Percentiles rank a stretch among this genome's conserved stretches.
Conservation (phyloP, 1,140 invertebrate species). For the Halictus rubicundus region DNA sequence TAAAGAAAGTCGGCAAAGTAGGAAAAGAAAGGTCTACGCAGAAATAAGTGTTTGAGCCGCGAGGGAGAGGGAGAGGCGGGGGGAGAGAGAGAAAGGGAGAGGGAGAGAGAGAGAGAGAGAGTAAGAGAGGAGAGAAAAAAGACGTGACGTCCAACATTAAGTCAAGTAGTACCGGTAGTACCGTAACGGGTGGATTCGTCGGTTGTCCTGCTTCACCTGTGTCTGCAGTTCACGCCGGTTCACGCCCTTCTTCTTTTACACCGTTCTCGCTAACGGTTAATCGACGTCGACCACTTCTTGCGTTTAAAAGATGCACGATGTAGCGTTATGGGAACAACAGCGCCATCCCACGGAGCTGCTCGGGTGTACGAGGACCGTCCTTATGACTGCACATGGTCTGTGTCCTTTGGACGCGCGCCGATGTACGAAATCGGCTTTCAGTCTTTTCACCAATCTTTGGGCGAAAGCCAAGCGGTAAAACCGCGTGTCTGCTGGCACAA, state of each 20-base stretch:
- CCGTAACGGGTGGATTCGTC: constrained; percentile 58
- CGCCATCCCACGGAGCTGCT: too few relatives aligned
- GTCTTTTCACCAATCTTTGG: too few relatives aligned
- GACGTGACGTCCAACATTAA: constrained; percentile 24
- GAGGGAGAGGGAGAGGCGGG: too few relatives aligned
- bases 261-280: constrained; percentile 59
- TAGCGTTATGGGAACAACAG: too few relatives aligned
- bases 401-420: too few relatives aligned
- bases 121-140: background rate
- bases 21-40: constrained; percentile 14
- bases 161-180: constrained; percentile 49
- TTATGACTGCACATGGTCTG: too few relatives aligned
- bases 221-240: constrained; percentile 47
- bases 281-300: constrained; percentile 45
- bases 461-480: too few relatives aligned
- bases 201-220: constrained; percentile 52
- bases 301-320: constrained; percentile 14
- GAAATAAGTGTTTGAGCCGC: constrained; percentile 4
- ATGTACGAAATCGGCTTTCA: too few relatives aligned
- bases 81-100: background rate
- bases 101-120: background rate
- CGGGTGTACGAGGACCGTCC: too few relatives aligned
- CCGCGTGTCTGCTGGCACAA: too few relatives aligned
- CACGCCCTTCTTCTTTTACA: constrained; percentile 59
- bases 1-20: constrained; percentile 14